Evolutionary conservation across 2,888 invertebrate genomes (phyloP), one percentile per base, ranked within the genome.

Genomic region (Phengaris arion): DNA sequence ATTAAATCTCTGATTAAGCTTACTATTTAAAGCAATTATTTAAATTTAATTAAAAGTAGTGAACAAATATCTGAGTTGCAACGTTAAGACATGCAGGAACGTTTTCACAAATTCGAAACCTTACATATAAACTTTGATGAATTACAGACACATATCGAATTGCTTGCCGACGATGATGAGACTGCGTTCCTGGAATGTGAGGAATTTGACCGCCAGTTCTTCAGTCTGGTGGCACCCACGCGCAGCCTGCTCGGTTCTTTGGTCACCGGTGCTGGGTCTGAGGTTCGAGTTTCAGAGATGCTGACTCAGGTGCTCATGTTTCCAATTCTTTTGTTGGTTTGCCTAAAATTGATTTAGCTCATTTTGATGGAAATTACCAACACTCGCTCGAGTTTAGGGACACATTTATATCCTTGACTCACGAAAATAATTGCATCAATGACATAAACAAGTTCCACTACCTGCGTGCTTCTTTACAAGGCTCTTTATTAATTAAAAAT

Each of bases 311-410:
- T 22, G 22, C 73, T 9, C 15, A 51, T 22, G 15, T 15, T 51
- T 75, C 75, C 9, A 74, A 76, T 74, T 76, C 76, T 68, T 77
- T 76, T 64, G 55, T 77, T 35, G 46, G 76, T 6, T 70, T 78
- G 51, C 77, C 78, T 4, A 77, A 78, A 72, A 77, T 78, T 46
- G 54, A 76, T 68, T 72, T 74, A 12, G 70, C 76, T 72, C 74
- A 68, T 15, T 76, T 76, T 70, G 76, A 76, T 9, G 76, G 76
- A 15, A 74, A 64, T 15, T 76, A 76, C 68, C 76, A 76, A 4
- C 12, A 52, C 64, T 76, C 70, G 76, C 59, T 76, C 2, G 69
- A 68, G 22, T 76, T 74, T 74, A 52, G 76, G 48, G 74, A 76
- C 54, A 76, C 76, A 22, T 22, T 22, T 22, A 22, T 22, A 22